These are phyloP conservation scores for Adelphocoris suturalis DNA, from an alignment of 2,888 invertebrate genomes.

Conservation along the genomic window DNA sequence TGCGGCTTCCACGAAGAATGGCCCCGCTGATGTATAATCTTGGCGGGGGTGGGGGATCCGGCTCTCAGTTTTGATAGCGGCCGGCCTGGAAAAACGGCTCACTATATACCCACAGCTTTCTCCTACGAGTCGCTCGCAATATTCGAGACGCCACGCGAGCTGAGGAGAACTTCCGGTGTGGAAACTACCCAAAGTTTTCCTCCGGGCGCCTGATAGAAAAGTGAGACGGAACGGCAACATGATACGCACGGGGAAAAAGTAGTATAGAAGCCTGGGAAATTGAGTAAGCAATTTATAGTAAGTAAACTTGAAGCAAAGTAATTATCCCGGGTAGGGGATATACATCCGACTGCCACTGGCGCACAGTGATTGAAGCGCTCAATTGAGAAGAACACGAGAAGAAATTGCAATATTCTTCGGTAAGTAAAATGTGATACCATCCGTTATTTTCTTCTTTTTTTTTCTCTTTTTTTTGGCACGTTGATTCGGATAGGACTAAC, in stretches of 20 bases:
- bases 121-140: background rate
- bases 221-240: background rate
- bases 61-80: slow-evolving; percentile 36
- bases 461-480: too few species aligned
- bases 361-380: too few species aligned
- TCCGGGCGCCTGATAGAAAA: background rate
- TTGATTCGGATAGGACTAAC: too few species aligned
- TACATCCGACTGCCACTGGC: too few species aligned
- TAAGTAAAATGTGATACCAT: too few species aligned
- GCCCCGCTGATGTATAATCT: slow-evolving; percentile 45
- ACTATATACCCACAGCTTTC: slow-evolving; percentile 8
- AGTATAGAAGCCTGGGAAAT: too few species aligned
- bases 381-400: too few species aligned
- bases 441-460: too few species aligned
- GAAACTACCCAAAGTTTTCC: background rate
- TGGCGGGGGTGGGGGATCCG: background rate
- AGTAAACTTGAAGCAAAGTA: too few species aligned
- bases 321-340: too few species aligned
- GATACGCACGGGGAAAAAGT: background rate
- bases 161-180: background rate
- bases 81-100: slow-evolving; percentile 28
- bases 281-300: too few species aligned
- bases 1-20: slow-evolving; percentile 32
- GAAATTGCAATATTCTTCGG: too few species aligned
- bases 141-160: slow-evolving; percentile 27